Conservation (phyloP, 2,797 vertebrate species). For the Fistularia tabacaria region DNA sequence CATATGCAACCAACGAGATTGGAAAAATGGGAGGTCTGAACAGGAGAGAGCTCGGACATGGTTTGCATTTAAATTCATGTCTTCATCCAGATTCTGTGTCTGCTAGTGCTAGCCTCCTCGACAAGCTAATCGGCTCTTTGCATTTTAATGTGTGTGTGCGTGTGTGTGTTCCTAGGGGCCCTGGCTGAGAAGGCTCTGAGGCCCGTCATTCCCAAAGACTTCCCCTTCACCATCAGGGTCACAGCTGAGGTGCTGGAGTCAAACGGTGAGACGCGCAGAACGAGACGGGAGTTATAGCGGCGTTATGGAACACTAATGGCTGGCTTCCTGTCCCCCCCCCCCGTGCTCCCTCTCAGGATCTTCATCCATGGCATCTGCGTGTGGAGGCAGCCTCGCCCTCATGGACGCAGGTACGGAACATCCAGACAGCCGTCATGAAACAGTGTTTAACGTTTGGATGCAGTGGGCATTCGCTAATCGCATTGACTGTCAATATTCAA, state of each 20-base stretch:
- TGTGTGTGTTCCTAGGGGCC: slow-evolving; percentile 76
- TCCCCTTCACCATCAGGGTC: slow-evolving; percentile 94
- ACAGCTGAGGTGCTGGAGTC: slow-evolving; percentile 98
- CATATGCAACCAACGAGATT: slow-evolving; percentile 95
- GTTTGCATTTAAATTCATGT: slow-evolving; percentile 66
- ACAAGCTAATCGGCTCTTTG: background rate
- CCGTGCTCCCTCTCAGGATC: slow-evolving; percentile 77
- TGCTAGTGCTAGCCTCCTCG: background rate
- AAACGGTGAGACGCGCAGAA: slow-evolving; percentile 76
- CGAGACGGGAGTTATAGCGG: background rate
- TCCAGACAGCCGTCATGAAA: background rate
- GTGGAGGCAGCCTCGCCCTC: slow-evolving; percentile 90
- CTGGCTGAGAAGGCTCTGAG: slow-evolving; percentile 92
- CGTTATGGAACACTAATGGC: too few species aligned
- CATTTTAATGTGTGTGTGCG: background rate
- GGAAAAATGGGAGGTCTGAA: slow-evolving; percentile 88
- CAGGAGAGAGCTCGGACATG: slow-evolving; percentile 93
- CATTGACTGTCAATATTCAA: too few species aligned
- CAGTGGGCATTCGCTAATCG: too few species aligned
- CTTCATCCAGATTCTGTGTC: background rate
- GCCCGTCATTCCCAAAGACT: slow-evolving; percentile 89
- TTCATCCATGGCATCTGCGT: slow-evolving; percentile 97
- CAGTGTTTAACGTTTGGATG: background rate
- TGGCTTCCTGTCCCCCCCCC: background rate
- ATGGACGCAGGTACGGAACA: slow-evolving; percentile 92